Conservation (phyloP, 2,797 vertebrate genomes). For the Phalanger gymnotis region DNA sequence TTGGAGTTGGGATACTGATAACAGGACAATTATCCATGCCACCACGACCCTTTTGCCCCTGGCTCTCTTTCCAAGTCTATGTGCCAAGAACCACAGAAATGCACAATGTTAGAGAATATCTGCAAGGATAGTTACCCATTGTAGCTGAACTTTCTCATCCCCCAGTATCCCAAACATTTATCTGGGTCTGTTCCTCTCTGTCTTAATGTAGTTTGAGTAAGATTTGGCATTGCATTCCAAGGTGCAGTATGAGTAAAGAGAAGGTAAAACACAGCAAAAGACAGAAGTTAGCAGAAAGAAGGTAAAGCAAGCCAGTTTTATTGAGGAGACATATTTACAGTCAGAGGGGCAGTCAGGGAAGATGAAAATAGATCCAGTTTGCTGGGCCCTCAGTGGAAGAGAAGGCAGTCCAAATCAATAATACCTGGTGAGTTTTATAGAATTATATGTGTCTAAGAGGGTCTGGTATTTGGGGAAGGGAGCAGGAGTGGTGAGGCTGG, state of each 20-base stretch:
- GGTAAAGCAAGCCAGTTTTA: background rate
- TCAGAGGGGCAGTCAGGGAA: background rate
- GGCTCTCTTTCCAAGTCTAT: background rate
- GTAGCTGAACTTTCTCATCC: background rate
- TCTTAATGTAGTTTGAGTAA: background rate
- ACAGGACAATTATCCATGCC: background rate
- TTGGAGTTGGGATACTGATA: background rate
- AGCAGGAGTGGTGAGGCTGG: background rate
- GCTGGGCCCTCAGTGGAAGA: background rate
- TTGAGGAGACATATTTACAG: background rate
- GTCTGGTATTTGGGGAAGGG: background rate
- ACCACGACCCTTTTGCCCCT: background rate
- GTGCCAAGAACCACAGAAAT: background rate
- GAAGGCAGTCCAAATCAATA: background rate
- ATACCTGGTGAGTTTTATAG: background rate
- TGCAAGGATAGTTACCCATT: background rate
- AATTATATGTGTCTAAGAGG: background rate
- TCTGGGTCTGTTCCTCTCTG: background rate
- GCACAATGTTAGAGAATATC: background rate
- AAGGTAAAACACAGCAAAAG: background rate
- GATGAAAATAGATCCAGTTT: background rate
- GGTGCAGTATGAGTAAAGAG: background rate
- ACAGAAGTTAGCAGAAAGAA: background rate
- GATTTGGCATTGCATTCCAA: background rate
- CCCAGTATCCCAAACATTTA: background rate